Conservation (phyloP, 2,797 vertebrate species). For the Hyperoplus lanceolatus region DNA sequence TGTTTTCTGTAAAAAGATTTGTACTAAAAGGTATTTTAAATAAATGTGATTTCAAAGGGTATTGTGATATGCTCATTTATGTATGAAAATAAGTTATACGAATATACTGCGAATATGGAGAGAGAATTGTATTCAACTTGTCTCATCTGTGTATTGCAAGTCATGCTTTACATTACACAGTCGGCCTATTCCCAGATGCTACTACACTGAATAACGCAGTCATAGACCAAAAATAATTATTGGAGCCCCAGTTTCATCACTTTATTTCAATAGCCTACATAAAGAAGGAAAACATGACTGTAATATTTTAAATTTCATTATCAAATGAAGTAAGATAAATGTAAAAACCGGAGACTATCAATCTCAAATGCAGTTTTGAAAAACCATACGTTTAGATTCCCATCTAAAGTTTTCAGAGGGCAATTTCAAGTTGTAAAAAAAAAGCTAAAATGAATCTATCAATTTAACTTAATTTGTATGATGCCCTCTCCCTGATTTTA, state of each 20-base stretch:
- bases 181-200: neutral
- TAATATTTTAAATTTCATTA: neutral
- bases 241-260: neutral
- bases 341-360: no score
- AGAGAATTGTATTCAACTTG: neutral
- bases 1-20: slow-evolving; percentile 66
- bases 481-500: neutral
- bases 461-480: neutral
- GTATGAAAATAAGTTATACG: slow-evolving; percentile 7
- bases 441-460: neutral
- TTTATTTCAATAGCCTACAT: neutral
- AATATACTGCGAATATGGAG: slow-evolving; percentile 10
- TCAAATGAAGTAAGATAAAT: no score
- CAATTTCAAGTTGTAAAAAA: neutral
- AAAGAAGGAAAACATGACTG: neutral
- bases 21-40: slow-evolving; percentile 70
- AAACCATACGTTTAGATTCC: neutral
- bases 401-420: no score
- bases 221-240: neutral
- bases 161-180: neutral
- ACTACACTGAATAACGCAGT: no score
- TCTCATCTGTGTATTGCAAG: neutral
- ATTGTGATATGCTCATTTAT: slow-evolving; percentile 21
- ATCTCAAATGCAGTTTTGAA: no score
- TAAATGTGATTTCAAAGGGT: slow-evolving; percentile 60